A percentile compares a stretch with the other conserved stretches of the same genome.
Conservation (phyloP, 2,113 vertebrate species). For the Melanerpes aurifrons region DNA sequence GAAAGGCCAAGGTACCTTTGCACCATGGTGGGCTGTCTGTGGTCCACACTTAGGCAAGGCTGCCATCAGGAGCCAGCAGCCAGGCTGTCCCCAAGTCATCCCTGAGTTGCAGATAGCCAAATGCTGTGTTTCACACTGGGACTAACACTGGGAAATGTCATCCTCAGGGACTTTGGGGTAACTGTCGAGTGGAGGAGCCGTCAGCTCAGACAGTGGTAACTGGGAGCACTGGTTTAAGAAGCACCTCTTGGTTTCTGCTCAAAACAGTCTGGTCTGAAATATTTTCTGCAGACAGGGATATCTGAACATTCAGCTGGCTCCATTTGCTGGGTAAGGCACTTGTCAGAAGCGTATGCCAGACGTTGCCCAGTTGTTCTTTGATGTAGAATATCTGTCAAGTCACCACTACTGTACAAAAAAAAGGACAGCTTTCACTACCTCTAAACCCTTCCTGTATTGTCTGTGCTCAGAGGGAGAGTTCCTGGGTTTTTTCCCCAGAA, state of each 20-base stretch:
- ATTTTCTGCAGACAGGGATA: slow-evolving; percentile 14
- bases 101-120: rapidly evolving
- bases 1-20: neutral
- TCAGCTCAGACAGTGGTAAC: neutral
- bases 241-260: neutral
- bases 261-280: neutral
- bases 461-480: slow-evolving; percentile 21
- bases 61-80: neutral
- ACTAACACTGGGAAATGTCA: rapidly evolving
- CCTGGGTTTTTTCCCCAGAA: slow-evolving; percentile 45
- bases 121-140: rapidly evolving
- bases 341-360: slow-evolving; percentile 44
- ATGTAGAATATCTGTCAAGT: slow-evolving; percentile 39
- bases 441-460: neutral
- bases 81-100: neutral
- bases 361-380: slow-evolving; percentile 14
- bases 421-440: slow-evolving; percentile 24
- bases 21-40: neutral
- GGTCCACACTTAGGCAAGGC: neutral
- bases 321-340: slow-evolving; percentile 39
- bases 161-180: rapidly evolving
- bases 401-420: slow-evolving; percentile 21
- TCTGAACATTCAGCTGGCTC: slow-evolving; percentile 37
- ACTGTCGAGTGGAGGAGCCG: neutral
- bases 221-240: neutral